Evolutionary conservation across 92 coral and sea anemone genomes (phyloP), one percentile per base, ranked within the genome.

Genomic region (Phenganax subtilis): DNA sequence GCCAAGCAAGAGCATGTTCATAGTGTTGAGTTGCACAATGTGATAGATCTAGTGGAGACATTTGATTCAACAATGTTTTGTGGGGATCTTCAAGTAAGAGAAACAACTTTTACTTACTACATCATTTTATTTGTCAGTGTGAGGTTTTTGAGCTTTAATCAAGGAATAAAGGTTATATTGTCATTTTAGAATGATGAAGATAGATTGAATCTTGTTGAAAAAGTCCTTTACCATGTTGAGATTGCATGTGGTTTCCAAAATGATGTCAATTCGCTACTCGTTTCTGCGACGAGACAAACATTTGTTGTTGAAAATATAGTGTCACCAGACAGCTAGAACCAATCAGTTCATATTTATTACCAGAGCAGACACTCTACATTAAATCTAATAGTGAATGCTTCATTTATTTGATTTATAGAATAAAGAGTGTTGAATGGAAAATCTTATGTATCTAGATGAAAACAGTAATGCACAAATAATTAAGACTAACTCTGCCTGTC

Each of bases 31-130:
- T 67, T 90, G 27, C 87, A 87, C 67, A 94, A 93, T 31, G 91
- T 93, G 9, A 88, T 87, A 60, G 75, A 87, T 63, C 87, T 93
- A 30, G 91, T 91, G n/a, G 92, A 90, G 66, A 84, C 88, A 54
- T 88, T 85, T 60, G 89, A 93, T 75, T 91, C 92, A 55, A 89
- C 97, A 56, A 81, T 93, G 69, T 81, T 91, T 59, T 91, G 91
- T 87, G 92, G 93, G 54, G 92, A 91, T 71, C 78, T 93, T 57
- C 88, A 90, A 85, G 98, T 93, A 87, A 72, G 85, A 52, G 12
- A 31, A 31, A 72, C 9, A 31, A 12, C 0, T 70, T 7, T 51
- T 27, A 0, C 12, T 14, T 47, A 3, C 3, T 7, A 12, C 16
- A 20, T 12, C 31, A 12, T 17, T 71, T 16, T 10, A 6, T 17